Conservation (phyloP, 1,140 invertebrate genomes). For the Zaprionus africanus region DNA sequence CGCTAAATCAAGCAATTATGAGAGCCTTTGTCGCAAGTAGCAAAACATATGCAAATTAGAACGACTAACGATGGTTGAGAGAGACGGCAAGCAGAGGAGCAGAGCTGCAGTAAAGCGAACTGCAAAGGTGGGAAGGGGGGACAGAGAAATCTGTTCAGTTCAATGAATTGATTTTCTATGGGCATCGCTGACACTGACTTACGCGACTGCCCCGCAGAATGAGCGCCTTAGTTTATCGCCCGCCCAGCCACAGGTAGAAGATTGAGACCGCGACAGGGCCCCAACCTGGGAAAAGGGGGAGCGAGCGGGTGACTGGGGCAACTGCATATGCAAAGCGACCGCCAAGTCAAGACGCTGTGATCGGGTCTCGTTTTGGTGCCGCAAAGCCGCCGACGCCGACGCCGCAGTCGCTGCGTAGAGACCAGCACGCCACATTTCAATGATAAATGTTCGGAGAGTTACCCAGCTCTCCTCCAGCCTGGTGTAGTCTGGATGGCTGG, state of each 20-base stretch:
- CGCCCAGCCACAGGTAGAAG: conserved; percentile 45
- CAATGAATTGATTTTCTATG: conserved; percentile 77
- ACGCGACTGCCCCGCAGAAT: conserved; percentile 50
- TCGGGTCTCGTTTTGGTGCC: conserved; percentile 79
- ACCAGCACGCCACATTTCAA: conserved; percentile 80
- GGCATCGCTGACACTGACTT: conserved; percentile 66
- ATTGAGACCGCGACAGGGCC: conserved; percentile 24
- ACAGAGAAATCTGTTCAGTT: conserved; percentile 71
- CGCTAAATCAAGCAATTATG: conserved; percentile 83
- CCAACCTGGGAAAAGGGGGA: not conserved
- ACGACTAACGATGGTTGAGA: conserved; percentile 44
- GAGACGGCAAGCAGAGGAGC: not conserved
- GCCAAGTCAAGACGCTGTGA: conserved; percentile 70
- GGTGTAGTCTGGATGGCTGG: conserved; percentile 16
- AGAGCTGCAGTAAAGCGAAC: not conserved
- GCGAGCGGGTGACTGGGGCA: conserved; percentile 21
- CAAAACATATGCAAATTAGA: conserved; percentile 77
- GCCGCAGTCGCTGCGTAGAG: conserved; percentile 65
- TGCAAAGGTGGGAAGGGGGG: not conserved
- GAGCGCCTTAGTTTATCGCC: conserved; percentile 70
- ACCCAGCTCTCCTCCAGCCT: conserved; percentile 9
- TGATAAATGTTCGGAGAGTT: conserved; percentile 75
- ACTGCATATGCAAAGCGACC: conserved; percentile 71
- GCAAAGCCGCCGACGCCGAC: conserved; percentile 64
- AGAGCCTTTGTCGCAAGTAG: conserved; percentile 70